Conservation (phyloP, 2,113 vertebrate species). For the Sialia sialis region DNA sequence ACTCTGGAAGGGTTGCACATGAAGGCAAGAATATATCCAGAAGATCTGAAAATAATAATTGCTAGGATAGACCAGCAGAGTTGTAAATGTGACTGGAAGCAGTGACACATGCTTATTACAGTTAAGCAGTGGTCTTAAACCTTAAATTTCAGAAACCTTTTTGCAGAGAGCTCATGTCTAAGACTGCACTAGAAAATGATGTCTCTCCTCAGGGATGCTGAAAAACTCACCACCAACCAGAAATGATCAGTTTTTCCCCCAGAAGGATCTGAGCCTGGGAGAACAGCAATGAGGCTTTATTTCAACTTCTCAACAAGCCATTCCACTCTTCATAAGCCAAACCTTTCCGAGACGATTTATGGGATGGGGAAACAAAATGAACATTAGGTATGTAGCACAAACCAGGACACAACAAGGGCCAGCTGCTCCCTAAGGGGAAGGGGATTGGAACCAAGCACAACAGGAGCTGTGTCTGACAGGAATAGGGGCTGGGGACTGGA, state of each 20-base stretch:
- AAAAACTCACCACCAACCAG: not conserved
- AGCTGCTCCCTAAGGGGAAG: not conserved
- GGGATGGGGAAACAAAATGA: not conserved
- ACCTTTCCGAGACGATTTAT: not conserved
- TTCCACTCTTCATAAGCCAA: not conserved
- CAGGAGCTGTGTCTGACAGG: not conserved
- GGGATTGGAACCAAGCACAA: not conserved
- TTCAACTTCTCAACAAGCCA: not conserved
- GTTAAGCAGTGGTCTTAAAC: not conserved
- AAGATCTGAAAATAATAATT: not conserved
- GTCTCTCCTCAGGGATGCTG: not conserved
- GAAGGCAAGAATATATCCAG: not conserved
- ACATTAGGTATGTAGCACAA: not conserved
- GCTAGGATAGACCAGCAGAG: not conserved
- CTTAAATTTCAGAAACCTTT: not conserved
- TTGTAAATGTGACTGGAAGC: not conserved
- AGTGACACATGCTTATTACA: not conserved
- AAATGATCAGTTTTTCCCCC: not conserved
- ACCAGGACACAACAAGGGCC: rapidly evolving
- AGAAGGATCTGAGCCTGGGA: not conserved
- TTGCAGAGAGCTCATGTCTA: not conserved
- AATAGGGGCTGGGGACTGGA: no score
- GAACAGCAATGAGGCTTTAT: not conserved
- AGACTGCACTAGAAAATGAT: not conserved
- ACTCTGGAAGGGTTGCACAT: not conserved